Conservation (phyloP, 2,888 invertebrate species). For the Coenonympha arcania region DNA sequence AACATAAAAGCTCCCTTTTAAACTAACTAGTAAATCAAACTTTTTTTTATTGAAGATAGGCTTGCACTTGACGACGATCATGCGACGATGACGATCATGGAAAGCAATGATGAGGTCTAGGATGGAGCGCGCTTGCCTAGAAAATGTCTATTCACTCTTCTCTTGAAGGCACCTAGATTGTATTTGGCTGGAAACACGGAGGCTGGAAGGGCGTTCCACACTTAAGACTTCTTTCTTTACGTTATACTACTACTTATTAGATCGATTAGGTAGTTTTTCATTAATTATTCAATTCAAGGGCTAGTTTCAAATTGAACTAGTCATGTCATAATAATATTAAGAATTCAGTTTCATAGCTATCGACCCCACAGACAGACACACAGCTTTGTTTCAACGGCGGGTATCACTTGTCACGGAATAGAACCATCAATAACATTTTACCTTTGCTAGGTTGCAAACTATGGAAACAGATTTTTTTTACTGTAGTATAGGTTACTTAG, state of each 20-base stretch:
- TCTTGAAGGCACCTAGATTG: too few species aligned
- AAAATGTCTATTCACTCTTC: too few species aligned
- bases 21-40: too few species aligned
- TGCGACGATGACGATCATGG: too few species aligned
- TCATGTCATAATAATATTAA: conserved; percentile 18
- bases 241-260: neutral
- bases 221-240: neutral
- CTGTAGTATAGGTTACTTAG: neutral
- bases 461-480: conserved; percentile 39
- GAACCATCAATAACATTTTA: conserved; percentile 65
- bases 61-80: too few species aligned
- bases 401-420: conserved; percentile 63
- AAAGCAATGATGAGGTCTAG: too few species aligned
- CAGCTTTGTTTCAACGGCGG: conserved; percentile 42
- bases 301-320: neutral
- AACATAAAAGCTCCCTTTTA: too few species aligned
- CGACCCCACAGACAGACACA: conserved; percentile 43
- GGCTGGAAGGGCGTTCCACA: too few species aligned
- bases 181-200: too few species aligned
- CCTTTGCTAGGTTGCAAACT: conserved; percentile 25
- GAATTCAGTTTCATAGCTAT: conserved; percentile 35
- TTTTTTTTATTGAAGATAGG: too few species aligned
- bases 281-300: neutral
- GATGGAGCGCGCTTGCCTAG: too few species aligned
- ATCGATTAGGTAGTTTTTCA: neutral